A percentile compares a stretch with the other conserved stretches of the same genome.
These are phyloP conservation scores for Spondyliosoma cantharus DNA, from an alignment of 2,797 vertebrate species.

Conservation along the genomic window DNA sequence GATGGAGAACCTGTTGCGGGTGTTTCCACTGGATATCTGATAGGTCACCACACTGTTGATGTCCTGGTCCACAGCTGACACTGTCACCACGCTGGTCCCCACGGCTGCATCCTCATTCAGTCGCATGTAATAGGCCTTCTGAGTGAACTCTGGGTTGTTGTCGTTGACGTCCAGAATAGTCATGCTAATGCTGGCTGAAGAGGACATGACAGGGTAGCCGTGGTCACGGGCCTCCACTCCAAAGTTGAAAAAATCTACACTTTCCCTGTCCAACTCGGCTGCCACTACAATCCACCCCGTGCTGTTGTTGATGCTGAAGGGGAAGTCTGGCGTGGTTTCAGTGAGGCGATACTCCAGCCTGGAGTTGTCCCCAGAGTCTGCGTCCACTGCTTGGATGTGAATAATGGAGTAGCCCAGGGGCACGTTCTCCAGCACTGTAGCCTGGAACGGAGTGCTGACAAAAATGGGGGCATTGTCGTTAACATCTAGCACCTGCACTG, in stretches of 20 bases:
- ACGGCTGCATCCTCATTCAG: conserved; percentile 95
- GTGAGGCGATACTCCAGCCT: conserved; percentile 90
- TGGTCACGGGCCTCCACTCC: conserved; percentile 93
- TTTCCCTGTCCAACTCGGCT: conserved; percentile 92
- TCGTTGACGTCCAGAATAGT: conserved; percentile 95
- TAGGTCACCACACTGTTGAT: conserved; percentile 96
- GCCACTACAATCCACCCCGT: conserved; percentile 95
- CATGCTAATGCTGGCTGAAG: conserved; percentile 92
- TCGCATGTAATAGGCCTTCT: conserved; percentile 89
- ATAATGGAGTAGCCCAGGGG: conserved; percentile 93
- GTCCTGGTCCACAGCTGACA: conserved; percentile 93
- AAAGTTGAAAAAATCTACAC: conserved; percentile 93
- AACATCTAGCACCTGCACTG: conserved; percentile 92
- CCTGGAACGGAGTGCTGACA: conserved; percentile 96
- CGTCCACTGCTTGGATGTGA: conserved; percentile 94
- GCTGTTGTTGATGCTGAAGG: conserved; percentile 94
- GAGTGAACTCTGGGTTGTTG: conserved; percentile 96
- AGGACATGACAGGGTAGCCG: conserved; percentile 89
- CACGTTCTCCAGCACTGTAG: conserved; percentile 94
- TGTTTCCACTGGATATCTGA: conserved; percentile 96
- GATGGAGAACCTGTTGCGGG: conserved; percentile 97
- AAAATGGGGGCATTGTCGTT: conserved; percentile 97
- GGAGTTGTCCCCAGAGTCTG: conserved; percentile 93
- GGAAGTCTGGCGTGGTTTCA: conserved; percentile 86
- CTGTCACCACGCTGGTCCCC: conserved; percentile 93